A percentile compares a stretch with the other conserved stretches of the same genome.
Evolutionary conservation across 2,888 invertebrate species (phyloP).

Genomic region (Hydriomena furcata): DNA sequence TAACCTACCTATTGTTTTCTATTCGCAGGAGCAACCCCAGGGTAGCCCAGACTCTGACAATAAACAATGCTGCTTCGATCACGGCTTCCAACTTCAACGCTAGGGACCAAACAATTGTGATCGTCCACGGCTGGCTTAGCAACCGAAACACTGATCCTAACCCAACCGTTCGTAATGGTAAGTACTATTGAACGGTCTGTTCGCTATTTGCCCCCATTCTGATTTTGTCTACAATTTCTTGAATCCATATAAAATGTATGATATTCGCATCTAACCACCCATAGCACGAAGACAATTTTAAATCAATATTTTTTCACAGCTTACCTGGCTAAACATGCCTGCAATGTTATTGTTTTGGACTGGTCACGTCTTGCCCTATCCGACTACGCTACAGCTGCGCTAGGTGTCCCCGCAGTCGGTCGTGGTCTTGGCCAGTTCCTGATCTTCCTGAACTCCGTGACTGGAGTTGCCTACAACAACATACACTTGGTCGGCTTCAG

Average conservation of each 20-base stretch:
- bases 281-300: too few relatives aligned
- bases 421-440: constrained; percentile 54
- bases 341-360: constrained; percentile 56
- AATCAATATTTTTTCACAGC: constrained; percentile 42
- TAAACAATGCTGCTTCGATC: constrained; percentile 22
- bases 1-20: too few relatives aligned
- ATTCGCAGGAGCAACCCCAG: constrained; percentile 44
- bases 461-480: constrained; percentile 40
- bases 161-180: constrained; percentile 48
- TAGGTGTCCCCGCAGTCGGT: constrained; percentile 53
- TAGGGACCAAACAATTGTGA: constrained; percentile 43
- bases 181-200: neutral
- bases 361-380: constrained; percentile 51
- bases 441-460: constrained; percentile 39
- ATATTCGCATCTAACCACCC: too few relatives aligned
- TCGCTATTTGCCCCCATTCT: too few relatives aligned
- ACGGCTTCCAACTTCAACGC: constrained; percentile 49
- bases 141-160: constrained; percentile 44
- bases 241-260: too few relatives aligned
- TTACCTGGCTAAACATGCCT: constrained; percentile 42
- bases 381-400: constrained; percentile 50
- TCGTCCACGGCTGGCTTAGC: constrained; percentile 58
- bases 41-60: constrained; percentile 40
- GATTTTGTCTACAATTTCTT: too few relatives aligned
- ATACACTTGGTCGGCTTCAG: constrained; percentile 61